phyloP scores from a whole-genome alignment of 2,113 vertebrate genomes.

The Bettongia penicillata region DNA sequence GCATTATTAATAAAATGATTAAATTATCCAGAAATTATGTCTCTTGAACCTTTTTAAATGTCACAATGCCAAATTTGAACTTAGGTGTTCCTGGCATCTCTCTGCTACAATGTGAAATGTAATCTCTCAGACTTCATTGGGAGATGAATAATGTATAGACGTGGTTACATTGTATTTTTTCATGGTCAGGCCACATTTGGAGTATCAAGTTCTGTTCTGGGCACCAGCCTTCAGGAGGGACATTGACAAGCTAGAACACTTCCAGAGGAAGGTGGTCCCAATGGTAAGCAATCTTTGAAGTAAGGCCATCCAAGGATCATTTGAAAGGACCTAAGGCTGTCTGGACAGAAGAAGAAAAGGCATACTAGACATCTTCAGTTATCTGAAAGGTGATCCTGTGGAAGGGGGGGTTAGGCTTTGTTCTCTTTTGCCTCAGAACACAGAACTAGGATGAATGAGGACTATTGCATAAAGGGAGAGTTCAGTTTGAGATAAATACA shows the following conservation, averaged over 20 bases:
- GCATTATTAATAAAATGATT: neutral
- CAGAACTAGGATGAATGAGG: neutral
- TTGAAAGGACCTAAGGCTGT: neutral
- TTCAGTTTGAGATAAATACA: neutral
- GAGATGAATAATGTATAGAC: neutral
- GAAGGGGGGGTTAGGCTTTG: neutral
- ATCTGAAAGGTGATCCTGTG: neutral
- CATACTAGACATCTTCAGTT: neutral
- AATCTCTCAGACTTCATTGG: neutral
- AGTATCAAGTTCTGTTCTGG: neutral
- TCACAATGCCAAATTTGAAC: neutral
- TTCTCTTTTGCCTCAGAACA: neutral
- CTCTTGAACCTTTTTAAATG: neutral
- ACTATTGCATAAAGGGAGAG: neutral
- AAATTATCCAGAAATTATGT: neutral
- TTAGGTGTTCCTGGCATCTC: neutral
- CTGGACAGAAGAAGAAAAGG: neutral
- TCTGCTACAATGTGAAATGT: neutral
- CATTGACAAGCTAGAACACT: neutral
- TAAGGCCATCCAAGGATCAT: neutral
- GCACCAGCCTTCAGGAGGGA: neutral
- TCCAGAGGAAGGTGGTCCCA: neutral
- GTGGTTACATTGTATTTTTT: too few species aligned
- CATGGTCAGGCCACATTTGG: neutral
- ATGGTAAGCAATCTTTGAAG: neutral